Base-by-base conservation (phyloP, 1,140 invertebrate species). In the Pararge aegeria region DNA sequence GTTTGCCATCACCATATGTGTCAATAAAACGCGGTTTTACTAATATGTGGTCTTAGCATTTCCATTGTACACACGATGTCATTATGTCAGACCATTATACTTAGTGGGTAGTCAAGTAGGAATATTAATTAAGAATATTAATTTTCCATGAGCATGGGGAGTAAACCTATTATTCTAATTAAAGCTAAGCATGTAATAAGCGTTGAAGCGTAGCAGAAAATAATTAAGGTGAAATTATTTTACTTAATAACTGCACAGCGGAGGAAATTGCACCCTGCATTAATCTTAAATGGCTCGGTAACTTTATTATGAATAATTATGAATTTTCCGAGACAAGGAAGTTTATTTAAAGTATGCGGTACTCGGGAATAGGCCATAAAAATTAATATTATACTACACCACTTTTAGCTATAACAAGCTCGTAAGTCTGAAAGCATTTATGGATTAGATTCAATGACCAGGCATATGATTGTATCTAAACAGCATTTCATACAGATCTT, bases 141-240 rank as follows among this genome's bases (percentile, higher is more conserved):
- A 46, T 34, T 34, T 34, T 34, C 30, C 30, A 34, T 46, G 42
- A 46, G 42, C 13, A 46, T 19, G 42, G 9, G 19, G 18, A 46
- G 42, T 42, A 42, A 46, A 46, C 18, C 42, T 46, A 46, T 46
- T 46, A 46, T 46, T 46, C 18, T 46, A 46, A 46, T 46, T 46
- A 46, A 40, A 46, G 42, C 42, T 46, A 46, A 46, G 42, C 42
- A 46, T 20, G 42, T 46, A 46, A 46, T 46, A 46, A 46, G 19
- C 42, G 42, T n/a, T 38, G 38, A 46, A 46, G 49, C 38, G 27
- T 27, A 60, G 50, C 46, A 27, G 27, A 48, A 60, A 53, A 54
- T 60, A 60, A 60, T 60, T 60, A 54, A 60, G 38, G 29, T 44
- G 24, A 59, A 59, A 59, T 59, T 53, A 46, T 59, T 46, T 60